Conservation (phyloP, 2,888 invertebrate genomes). For the Plebejus anna region DNA sequence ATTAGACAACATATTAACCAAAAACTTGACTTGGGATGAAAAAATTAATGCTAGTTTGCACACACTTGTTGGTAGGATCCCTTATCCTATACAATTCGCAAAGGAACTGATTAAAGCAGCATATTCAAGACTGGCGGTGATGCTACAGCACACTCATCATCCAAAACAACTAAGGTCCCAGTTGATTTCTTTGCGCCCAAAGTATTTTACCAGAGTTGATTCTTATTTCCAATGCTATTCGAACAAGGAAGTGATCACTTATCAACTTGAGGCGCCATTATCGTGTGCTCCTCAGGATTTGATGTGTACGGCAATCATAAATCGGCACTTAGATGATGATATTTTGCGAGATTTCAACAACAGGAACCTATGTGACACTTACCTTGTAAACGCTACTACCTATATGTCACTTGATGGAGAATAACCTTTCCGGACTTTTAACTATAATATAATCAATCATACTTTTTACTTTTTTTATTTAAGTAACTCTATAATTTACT, state of each 20-base stretch:
- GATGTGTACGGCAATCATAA: slow-evolving; percentile 48
- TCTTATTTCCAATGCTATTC: slow-evolving; percentile 45
- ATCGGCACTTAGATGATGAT: slow-evolving; percentile 46
- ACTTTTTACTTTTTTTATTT: too few relatives aligned
- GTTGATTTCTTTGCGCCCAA: slow-evolving; percentile 44
- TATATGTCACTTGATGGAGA: slow-evolving; percentile 39
- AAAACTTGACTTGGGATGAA: slow-evolving; percentile 40
- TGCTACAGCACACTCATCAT: slow-evolving; percentile 37
- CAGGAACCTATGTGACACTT: slow-evolving; percentile 51
- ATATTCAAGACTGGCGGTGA: slow-evolving; percentile 43
- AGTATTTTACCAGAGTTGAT: slow-evolving; percentile 41
- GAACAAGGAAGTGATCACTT: slow-evolving; percentile 44
- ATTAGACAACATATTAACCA: slow-evolving; percentile 36
- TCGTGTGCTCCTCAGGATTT: slow-evolving; percentile 44
- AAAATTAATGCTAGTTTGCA: slow-evolving; percentile 43
- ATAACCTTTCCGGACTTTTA: too few relatives aligned
- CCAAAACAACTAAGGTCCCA: slow-evolving; percentile 44
- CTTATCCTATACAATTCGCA: slow-evolving; percentile 55
- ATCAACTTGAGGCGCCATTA: slow-evolving; percentile 46
- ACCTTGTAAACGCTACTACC: slow-evolving; percentile 43
- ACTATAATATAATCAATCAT: too few relatives aligned
- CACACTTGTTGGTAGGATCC: slow-evolving; percentile 47
- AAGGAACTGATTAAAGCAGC: slow-evolving; percentile 47
- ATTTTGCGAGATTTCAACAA: slow-evolving; percentile 45
- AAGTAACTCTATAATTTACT: too few relatives aligned